phyloP scores from a whole-genome alignment of 2,888 invertebrate species.

The Polylopha cassiicola region DNA sequence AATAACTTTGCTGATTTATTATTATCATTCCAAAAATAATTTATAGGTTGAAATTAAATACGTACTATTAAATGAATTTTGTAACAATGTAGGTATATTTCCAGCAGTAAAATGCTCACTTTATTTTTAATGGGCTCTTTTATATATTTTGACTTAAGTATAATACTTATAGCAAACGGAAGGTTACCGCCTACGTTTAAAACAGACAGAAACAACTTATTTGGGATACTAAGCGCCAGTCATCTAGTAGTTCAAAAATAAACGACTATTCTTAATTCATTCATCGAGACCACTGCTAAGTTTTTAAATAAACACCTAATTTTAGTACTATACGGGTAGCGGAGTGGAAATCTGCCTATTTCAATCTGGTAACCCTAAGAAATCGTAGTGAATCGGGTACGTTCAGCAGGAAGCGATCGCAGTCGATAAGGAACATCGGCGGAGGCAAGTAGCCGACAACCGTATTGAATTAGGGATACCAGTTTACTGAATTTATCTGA shows the following conservation, averaged over 20 bases:
- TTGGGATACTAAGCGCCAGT: no score
- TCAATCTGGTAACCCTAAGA: conserved; percentile 14
- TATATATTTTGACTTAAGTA: no score
- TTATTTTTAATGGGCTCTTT: no score
- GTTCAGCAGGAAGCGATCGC: conserved; percentile 52
- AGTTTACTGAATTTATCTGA: conserved; percentile 17
- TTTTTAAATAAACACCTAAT: conserved; percentile 51
- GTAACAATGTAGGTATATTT: no score
- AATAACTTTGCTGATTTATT: no score
- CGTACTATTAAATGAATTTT: no score
- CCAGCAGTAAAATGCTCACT: no score
- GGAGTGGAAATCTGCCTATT: conserved; percentile 28
- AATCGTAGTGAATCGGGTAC: conserved; percentile 46
- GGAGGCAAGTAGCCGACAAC: conserved; percentile 61
- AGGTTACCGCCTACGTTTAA: no score
- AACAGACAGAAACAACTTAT: no score
- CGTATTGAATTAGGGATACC: conserved; percentile 9
- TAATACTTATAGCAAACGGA: no score
- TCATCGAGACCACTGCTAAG: conserved; percentile 35
- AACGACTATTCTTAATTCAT: conserved; percentile 40
- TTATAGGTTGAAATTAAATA: no score
- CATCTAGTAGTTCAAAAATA: conserved; percentile 31
- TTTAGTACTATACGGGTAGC: conserved; percentile 50
- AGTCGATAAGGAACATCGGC: conserved; percentile 70
- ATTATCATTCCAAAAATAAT: no score